Conservation (phyloP, 2,888 invertebrate genomes). For the Balanococcus diminutus region DNA sequence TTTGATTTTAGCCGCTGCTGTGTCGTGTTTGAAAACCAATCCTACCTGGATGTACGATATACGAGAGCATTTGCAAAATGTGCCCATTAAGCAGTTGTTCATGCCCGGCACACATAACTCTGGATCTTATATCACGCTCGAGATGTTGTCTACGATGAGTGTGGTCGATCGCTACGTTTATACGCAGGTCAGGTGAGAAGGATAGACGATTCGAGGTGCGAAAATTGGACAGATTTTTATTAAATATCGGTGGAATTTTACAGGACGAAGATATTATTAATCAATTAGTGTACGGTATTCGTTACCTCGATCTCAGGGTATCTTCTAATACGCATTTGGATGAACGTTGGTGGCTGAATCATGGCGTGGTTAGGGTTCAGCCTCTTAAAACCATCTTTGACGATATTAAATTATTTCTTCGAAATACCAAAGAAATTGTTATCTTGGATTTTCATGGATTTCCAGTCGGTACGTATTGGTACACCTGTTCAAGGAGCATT, state of each 20-base stretch:
- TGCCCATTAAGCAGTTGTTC: constrained; percentile 57
- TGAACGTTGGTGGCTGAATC: constrained; percentile 64
- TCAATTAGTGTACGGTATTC: constrained; percentile 46
- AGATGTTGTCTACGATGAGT: constrained; percentile 46
- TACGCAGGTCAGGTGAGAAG: constrained; percentile 45
- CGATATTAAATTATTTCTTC: constrained; percentile 66
- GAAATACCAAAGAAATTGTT: constrained; percentile 67
- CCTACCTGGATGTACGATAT: constrained; percentile 52
- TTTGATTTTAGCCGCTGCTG: constrained; percentile 30
- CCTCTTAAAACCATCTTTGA: constrained; percentile 64
- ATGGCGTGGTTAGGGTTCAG: constrained; percentile 65
- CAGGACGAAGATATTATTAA: constrained; percentile 32
- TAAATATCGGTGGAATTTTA: neutral
- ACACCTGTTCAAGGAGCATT: too few relatives aligned
- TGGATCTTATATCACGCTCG: constrained; percentile 51
- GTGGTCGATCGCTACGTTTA: constrained; percentile 28
- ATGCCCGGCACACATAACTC: constrained; percentile 58
- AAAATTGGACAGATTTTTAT: neutral
- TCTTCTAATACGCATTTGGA: constrained; percentile 62
- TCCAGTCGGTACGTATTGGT: constrained; percentile 68
- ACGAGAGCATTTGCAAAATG: constrained; percentile 1
- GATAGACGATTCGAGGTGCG: neutral
- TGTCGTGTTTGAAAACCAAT: constrained; percentile 43
- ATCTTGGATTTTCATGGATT: constrained; percentile 69
- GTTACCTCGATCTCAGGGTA: constrained; percentile 69